Evolutionary conservation across 64 coral and sea anemone genomes (phyloP), one percentile per base, ranked within the genome.

Genomic region (Catalaphyllia jardinei): DNA sequence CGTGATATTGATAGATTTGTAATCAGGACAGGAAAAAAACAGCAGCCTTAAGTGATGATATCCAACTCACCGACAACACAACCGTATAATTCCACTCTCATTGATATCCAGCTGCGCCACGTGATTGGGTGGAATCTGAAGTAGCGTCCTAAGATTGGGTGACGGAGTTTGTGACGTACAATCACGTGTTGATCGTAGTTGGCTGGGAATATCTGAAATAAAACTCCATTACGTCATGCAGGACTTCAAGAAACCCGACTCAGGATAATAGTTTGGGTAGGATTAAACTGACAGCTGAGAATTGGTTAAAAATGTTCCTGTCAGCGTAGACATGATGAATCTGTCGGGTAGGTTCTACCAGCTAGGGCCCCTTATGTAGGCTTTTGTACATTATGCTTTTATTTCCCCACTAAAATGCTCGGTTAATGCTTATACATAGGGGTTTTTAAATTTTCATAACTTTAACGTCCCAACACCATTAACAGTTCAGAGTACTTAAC

Each of bases 71-170:
- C 90, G 18, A 92, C 29, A 31, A 92, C 83, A 71, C 86, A 88
- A 7, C 95, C 95, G 51, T 98, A 98, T 35, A 98, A 52, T 72
- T 98, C 95, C 2, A 94, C 86, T 72, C 95, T 94, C 95, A 98
- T 92, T 62, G 92, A 91, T 31, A 94, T 92, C 88, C 91, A 89
- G 60, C 59, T 55, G 33, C 92, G 55, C 92, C 92, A 98, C n/a
- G 86, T 91, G 28, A 91, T 29, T 9, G 95, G 95, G 49, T 98
- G 92, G 31, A 98, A 80, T 60, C 95, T 93, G 20, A 98, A 83
- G 64, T 80, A 88, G 14, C 84, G 90, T 10, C 83, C 95, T 29
- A 81, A 75, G 67, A 98, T 76, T 12, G 79, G 30, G 25, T 46
- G 89, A 24, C 35, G 73, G 57, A 92, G 75, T 31, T 62, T 86